Conservation (phyloP, 2,888 invertebrate genomes). For the Chelonus formosanus region DNA sequence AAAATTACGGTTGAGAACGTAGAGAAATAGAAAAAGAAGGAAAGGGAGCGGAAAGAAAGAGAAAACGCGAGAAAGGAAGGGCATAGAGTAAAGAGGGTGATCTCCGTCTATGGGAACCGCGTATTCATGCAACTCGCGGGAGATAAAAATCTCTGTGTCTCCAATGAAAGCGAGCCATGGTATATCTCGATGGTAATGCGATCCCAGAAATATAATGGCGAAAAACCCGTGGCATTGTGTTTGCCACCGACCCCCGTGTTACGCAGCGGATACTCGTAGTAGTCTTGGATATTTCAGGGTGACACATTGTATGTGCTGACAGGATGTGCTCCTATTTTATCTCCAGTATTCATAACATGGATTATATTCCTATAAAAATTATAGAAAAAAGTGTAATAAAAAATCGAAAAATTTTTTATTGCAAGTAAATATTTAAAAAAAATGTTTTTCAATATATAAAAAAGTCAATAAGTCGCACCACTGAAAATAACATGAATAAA, state of each 20-base stretch:
- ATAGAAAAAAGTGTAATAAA: slow-evolving; percentile 25
- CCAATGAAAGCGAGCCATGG: slow-evolving; percentile 37
- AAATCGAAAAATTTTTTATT: slow-evolving; percentile 33
- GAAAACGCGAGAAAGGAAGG: neutral
- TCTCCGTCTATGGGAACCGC: slow-evolving; percentile 32
- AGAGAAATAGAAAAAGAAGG: neutral
- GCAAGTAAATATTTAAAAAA: too few relatives aligned
- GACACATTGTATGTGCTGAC: slow-evolving; percentile 43
- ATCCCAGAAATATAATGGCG: slow-evolving; percentile 58
- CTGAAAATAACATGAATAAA: neutral
- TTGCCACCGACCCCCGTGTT: slow-evolving; percentile 24
- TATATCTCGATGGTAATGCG: slow-evolving; percentile 48
- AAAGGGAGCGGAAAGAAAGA: neutral
- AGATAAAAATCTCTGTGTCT: slow-evolving; percentile 40
- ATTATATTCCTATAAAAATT: slow-evolving; percentile 47
- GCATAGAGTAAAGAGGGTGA: slow-evolving; percentile 2
- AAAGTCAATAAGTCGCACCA: slow-evolving; percentile 15
- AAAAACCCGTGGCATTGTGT: slow-evolving; percentile 40
- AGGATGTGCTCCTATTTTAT: slow-evolving; percentile 60
- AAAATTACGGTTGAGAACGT: neutral
- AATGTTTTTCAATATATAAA: too few relatives aligned
- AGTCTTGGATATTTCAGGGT: slow-evolving; percentile 11
- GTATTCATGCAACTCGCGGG: slow-evolving; percentile 28
- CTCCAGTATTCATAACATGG: slow-evolving; percentile 53
- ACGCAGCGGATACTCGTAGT: slow-evolving; percentile 27